These are phyloP conservation scores for Lithobius niger DNA, from an alignment of 1,140 invertebrate genomes.

Conservation along the genomic window DNA sequence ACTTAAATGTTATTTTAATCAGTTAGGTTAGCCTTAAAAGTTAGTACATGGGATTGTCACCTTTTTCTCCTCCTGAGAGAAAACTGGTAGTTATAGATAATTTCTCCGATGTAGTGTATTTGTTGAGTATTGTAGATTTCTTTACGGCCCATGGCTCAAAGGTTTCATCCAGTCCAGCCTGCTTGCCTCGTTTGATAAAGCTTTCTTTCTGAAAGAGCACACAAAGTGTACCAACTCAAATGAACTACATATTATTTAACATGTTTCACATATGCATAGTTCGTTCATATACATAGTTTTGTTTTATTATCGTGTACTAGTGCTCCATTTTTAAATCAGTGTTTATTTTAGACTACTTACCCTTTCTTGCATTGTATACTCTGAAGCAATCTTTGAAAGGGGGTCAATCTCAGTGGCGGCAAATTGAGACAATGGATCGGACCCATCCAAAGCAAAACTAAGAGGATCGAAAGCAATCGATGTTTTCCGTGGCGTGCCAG, in stretches of 20 bases:
- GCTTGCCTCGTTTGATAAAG: constrained; percentile 33
- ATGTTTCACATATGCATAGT: too few species aligned
- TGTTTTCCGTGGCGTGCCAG: constrained; percentile 29
- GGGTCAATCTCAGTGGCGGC: constrained; percentile 41
- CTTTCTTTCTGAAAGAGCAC: constrained; percentile 47
- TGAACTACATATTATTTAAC: too few species aligned
- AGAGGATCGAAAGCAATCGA: constrained; percentile 40
- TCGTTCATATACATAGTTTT: too few species aligned
- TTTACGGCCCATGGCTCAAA: constrained; percentile 60
- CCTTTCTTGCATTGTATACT: constrained; percentile 11
- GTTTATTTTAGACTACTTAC: not conserved
- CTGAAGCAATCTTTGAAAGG: constrained; percentile 24
- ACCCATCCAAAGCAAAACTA: constrained; percentile 46
- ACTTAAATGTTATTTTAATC: too few species aligned
- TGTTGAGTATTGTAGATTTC: constrained; percentile 57
- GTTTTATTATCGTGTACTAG: too few species aligned
- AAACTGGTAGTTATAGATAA: constrained; percentile 78
- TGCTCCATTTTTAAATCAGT: too few species aligned
- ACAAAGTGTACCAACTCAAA: too few species aligned
- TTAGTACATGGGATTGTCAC: constrained; percentile 36
- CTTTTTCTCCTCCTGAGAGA: constrained; percentile 60
- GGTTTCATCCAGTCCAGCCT: constrained; percentile 34
- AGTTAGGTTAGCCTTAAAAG: too few species aligned
- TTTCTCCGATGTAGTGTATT: constrained; percentile 84
- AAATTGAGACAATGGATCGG: constrained; percentile 59